phyloP scores from a whole-genome alignment of 2,113 vertebrate genomes.

The Aegotheles bennettii region DNA sequence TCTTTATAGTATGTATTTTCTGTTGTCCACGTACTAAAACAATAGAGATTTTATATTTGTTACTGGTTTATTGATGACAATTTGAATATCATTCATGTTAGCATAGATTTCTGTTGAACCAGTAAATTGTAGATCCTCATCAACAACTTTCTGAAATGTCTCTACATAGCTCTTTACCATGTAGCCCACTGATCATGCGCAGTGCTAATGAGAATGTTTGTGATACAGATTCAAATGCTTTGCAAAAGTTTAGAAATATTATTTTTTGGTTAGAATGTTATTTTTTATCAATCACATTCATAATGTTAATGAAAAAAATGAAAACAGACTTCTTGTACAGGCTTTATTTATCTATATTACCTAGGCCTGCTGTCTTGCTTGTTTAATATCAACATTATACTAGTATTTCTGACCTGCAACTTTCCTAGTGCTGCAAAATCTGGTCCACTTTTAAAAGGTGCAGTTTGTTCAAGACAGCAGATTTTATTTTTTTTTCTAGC shows the following conservation, averaged over 20 bases:
- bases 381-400: not conserved
- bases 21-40: not conserved
- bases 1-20: not conserved
- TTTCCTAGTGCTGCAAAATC: not conserved
- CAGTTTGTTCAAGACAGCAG: not conserved
- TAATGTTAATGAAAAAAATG: not conserved
- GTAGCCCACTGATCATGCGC: not conserved
- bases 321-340: not conserved
- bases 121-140: not conserved
- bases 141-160: not conserved
- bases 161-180: not conserved
- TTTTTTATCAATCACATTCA: not conserved
- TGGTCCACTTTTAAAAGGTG: not conserved
- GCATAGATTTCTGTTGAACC: not conserved
- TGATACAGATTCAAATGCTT: not conserved
- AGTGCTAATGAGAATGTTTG: not conserved
- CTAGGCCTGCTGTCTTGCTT: not conserved
- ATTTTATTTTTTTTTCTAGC: not conserved
- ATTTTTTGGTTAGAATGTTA: not conserved
- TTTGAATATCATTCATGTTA: not conserved
- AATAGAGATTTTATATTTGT: not conserved
- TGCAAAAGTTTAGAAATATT: not conserved
- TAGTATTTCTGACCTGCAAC: not conserved
- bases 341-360: not conserved
- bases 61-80: not conserved